Percentiles rank a stretch among this genome's conserved stretches.
These are phyloP conservation scores for Hippocampus mohnikei DNA, from an alignment of 2,113 vertebrate species.

Conservation along the genomic window DNA sequence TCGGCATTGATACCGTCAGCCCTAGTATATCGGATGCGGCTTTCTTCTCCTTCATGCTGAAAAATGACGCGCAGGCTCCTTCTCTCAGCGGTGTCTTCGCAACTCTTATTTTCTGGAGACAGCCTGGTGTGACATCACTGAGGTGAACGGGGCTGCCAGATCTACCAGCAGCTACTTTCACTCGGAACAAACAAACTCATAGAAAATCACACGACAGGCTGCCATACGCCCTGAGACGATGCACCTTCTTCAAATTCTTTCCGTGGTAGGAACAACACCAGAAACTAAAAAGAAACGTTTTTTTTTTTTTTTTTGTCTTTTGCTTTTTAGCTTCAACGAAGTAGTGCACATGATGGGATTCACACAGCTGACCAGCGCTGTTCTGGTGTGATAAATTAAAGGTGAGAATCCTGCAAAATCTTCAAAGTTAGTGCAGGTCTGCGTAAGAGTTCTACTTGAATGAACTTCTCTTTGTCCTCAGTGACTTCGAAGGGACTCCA, in stretches of 20 bases:
- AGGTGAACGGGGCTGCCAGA: conserved; percentile 2
- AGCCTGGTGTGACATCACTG: conserved; percentile 4
- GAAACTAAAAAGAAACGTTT: conserved; percentile 26
- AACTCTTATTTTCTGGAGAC: background rate
- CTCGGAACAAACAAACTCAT: background rate
- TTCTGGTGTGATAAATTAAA: conserved; percentile 65
- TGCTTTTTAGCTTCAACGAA: conserved; percentile 40
- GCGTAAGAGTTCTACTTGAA: conserved; percentile 8
- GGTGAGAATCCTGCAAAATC: conserved; percentile 34
- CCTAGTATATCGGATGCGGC: background rate
- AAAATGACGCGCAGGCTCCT: background rate
- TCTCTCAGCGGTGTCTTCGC: background rate
- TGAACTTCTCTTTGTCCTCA: conserved; percentile 17
- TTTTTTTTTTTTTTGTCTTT: conserved; percentile 17
- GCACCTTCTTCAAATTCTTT: conserved; percentile 20
- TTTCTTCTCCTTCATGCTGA: background rate
- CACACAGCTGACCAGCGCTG: conserved; percentile 75
- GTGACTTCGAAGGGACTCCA: conserved; percentile 24
- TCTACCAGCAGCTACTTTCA: conserved; percentile 1
- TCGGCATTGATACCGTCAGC: background rate
- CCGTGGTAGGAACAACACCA: conserved; percentile 14
- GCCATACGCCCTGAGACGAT: conserved; percentile 50
- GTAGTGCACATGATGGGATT: conserved; percentile 61
- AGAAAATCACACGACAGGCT: conserved; percentile 2
- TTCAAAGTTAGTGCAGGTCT: conserved; percentile 38